A percentile compares a stretch with the other conserved stretches of the same genome.
These are phyloP conservation scores for Echinops telfairi DNA, from an alignment of 2,113 vertebrate species.

Conservation along the genomic window DNA sequence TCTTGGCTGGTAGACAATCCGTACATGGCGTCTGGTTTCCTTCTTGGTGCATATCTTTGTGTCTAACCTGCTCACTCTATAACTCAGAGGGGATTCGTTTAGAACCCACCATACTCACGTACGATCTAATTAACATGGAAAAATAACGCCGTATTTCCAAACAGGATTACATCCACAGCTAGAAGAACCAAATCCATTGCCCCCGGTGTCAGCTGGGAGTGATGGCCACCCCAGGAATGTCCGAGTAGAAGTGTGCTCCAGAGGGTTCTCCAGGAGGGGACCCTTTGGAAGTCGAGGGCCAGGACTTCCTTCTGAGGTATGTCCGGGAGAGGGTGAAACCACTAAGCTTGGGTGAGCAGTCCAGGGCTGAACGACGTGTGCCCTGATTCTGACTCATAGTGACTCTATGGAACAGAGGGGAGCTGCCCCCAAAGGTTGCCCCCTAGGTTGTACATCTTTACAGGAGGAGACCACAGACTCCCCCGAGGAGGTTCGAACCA, in stretches of 20 bases:
- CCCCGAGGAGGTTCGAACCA: not conserved
- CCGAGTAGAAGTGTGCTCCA: not conserved
- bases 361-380: not conserved
- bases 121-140: not conserved
- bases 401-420: not conserved
- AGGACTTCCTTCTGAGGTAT: not conserved
- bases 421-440: not conserved
- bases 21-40: not conserved
- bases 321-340: not conserved
- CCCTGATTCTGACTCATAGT: not conserved
- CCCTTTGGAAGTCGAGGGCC: not conserved
- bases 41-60: not conserved
- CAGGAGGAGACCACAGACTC: not conserved
- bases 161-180: not conserved
- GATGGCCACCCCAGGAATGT: not conserved
- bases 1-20: not conserved
- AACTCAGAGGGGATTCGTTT: not conserved
- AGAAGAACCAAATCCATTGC: not conserved
- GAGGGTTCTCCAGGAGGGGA: not conserved
- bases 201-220: not conserved
- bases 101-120: not conserved
- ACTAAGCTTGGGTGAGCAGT: not conserved
- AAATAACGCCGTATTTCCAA: not conserved
- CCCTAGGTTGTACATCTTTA: not conserved
- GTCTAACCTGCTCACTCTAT: not conserved